A percentile compares a stretch with the other conserved stretches of the same genome.
Evolutionary conservation across 2,797 vertebrate genomes (phyloP).

Genomic region (Acrocephalus scirpaceus): DNA sequence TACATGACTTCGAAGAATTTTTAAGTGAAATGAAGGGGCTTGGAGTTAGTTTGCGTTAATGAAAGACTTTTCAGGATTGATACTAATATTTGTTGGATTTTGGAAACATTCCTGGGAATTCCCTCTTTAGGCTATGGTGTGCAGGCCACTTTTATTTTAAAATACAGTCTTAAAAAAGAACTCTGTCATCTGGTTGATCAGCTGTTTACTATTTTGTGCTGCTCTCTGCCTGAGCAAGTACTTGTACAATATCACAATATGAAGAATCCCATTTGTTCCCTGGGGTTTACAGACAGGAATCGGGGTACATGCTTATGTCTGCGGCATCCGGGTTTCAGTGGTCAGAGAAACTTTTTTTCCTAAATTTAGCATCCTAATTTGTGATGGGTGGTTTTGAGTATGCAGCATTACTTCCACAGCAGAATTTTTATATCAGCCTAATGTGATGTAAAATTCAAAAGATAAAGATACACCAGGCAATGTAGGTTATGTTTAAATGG

Average conservation of each 20-base stretch:
- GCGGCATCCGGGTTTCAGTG: not conserved
- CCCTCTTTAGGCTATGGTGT: not conserved
- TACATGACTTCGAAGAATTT: constrained; percentile 13
- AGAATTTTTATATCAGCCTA: not conserved
- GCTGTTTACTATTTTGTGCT: not conserved
- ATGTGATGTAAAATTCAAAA: not conserved
- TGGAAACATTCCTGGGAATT: constrained; percentile 1
- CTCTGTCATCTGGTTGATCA: not conserved
- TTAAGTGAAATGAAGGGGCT: not conserved
- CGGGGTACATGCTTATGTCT: not conserved
- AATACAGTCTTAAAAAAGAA: not conserved
- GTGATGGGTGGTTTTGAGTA: not conserved
- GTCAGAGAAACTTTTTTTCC: not conserved
- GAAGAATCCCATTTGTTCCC: not conserved
- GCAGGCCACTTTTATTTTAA: constrained; percentile 17
- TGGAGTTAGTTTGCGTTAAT: not conserved
- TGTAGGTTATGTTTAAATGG: not conserved
- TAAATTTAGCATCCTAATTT: not conserved
- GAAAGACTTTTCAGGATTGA: not conserved
- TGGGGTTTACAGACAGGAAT: not conserved
- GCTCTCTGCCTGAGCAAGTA: not conserved
- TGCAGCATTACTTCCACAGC: not conserved
- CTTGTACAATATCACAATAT: not conserved
- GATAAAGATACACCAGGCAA: fast-evolving
- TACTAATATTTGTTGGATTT: not conserved